Conservation (phyloP, 2,888 invertebrate species). For the Apotomis capreana region DNA sequence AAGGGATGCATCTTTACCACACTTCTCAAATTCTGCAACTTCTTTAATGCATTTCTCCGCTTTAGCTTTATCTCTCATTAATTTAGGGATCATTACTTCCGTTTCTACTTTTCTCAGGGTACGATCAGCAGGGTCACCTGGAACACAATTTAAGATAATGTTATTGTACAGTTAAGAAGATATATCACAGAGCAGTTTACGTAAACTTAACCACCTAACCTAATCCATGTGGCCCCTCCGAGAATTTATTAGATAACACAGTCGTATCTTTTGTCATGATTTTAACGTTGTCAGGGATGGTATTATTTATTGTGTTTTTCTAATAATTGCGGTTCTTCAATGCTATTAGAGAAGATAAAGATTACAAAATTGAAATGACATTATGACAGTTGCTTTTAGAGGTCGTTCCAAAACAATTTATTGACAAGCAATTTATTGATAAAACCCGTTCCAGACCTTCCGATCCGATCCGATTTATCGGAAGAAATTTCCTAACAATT, state of each 20-base stretch:
- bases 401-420: not conserved
- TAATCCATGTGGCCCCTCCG: conserved; percentile 82
- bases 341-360: not conserved
- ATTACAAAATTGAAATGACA: not conserved
- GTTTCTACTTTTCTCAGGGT: conserved; percentile 93
- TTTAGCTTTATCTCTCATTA: conserved; percentile 92
- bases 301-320: not conserved
- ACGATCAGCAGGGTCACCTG: conserved; percentile 93
- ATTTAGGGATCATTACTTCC: conserved; percentile 94
- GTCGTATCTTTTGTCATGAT: conserved; percentile 46
- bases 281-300: not conserved
- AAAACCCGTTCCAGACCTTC: no score
- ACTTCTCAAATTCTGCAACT: conserved; percentile 87
- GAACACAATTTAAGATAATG: conserved; percentile 46
- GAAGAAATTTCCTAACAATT: no score
- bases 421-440: no score
- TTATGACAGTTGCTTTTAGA: not conserved
- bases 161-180: not conserved
- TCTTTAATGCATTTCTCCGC: conserved; percentile 89
- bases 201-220: conserved; percentile 63
- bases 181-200: conserved; percentile 15
- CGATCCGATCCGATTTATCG: no score
- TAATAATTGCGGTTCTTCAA: not conserved
- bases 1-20: conserved; percentile 87
- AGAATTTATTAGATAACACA: conserved; percentile 71